Base-by-base conservation (phyloP, 2,888 invertebrate genomes). In the Ophioninae sp. region DNA sequence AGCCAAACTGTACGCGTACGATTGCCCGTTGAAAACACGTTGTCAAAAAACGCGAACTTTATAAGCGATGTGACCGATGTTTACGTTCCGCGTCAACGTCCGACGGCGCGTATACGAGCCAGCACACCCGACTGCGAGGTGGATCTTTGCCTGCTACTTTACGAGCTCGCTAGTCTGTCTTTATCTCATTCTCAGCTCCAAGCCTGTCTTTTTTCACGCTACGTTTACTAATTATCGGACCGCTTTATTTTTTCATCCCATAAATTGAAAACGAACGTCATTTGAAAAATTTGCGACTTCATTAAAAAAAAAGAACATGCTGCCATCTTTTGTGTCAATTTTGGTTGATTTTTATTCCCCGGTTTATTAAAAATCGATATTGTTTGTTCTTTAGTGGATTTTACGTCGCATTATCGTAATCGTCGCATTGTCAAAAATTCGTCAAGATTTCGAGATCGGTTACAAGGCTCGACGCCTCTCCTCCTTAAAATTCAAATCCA, bases 31-130 rank as follows among this genome's bases (percentile, higher is more conserved):
- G 39, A 64, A 67, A 56, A 82, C 64, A 79, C 69, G 81, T 44
- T 79, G 79, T 85, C 82, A 85, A 84, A 82, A 63, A 69, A 61
- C 72, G 67, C 67, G 76, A 85, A 85, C 82, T 85, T 84, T 79
- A 80, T 82, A 41, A 76, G 39, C 59, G 41, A 64, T 64, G 59
- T 67, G 56, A 67, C 58, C 68, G 76, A 64, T 63, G 69, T 23
- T 58, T 17, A 71, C 69, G 37, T 23, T 63, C 73, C 17, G 44
- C 9, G 71, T 65, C 56, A 75, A 10, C 73, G 79, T 84, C 85
- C 85, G 85, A 85, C 85, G 85, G 85, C 79, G 37, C 56, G 44
- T 44, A 44, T 73, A 44, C 41, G 37, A 64, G 59, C 39, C 39
- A 13, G 63, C 30, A 74, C 44, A 75, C 65, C 13, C n/a, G 75